A percentile compares a stretch with the other conserved stretches of the same genome.
These are phyloP conservation scores for Euplagia quadripunctaria DNA, from an alignment of 2,888 invertebrate genomes.

Conservation along the genomic window DNA sequence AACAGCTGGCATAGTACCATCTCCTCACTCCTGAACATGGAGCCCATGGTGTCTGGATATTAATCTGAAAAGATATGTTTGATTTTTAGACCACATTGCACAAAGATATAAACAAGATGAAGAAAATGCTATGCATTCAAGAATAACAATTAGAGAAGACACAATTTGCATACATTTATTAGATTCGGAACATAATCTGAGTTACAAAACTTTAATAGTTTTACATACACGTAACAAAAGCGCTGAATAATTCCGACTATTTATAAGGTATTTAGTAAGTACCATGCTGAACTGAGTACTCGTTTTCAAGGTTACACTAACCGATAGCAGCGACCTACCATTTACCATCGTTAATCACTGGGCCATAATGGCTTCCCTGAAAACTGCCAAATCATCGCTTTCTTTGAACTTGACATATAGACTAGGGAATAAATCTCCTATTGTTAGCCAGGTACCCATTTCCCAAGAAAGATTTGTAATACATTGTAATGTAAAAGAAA, in stretches of 20 bases:
- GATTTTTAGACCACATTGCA: not conserved
- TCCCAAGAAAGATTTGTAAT: not conserved
- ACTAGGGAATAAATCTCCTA: not conserved
- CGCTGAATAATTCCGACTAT: not conserved
- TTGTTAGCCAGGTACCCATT: not conserved
- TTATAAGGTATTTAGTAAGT: not conserved
- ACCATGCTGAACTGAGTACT: not conserved
- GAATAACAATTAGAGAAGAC: too few relatives aligned
- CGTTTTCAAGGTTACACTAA: not conserved
- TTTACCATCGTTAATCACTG: not conserved
- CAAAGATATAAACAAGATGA: too few relatives aligned
- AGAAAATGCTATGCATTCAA: not conserved
- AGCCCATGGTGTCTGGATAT: constrained; percentile 65
- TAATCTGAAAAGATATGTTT: not conserved
- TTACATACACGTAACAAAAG: not conserved
- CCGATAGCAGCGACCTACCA: not conserved
- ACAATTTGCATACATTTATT: too few relatives aligned
- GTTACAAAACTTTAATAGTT: not conserved
- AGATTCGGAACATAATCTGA: too few relatives aligned
- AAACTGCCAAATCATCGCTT: not conserved
- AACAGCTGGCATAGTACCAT: constrained; percentile 92
- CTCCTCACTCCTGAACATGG: constrained; percentile 90
- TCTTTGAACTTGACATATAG: not conserved
- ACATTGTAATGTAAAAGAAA: not conserved
- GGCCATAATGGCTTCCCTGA: not conserved